Base-by-base conservation (phyloP, 64 coral and sea anemone species). In the Cladopsammia gracilis region DNA sequence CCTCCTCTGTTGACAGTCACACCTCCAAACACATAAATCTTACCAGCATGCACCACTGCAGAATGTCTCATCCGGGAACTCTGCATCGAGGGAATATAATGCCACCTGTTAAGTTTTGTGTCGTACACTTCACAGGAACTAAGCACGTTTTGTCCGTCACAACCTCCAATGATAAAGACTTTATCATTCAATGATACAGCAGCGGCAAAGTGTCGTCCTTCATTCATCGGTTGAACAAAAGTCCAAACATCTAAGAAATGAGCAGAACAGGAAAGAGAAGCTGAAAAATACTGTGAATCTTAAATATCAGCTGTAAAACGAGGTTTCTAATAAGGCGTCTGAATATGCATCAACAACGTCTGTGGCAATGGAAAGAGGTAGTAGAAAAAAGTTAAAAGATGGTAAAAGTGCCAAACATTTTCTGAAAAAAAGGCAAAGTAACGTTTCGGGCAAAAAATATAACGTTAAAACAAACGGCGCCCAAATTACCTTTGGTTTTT, bases 11-110 rank as follows among this genome's bases (percentile, higher is more conserved):
- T 82, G 62, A 25, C 71, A 62, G 7, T 76, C 19, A 86, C 13
- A 20, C 90, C 90, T 9, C 90, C 90, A 67, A 92, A 58, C 1
- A 92, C 71, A 72, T 83, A 92, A 53, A 92, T 23, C 71, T 92
- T 92, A 6, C 70, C 90, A 67, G 6, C 70, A 47, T 78, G 82
- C 71, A 64, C 90, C 25, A 83, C 90, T 11, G 57, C 61, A 6
- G 75, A 82, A 47, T 73, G 57, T 15, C 75, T 85, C 42, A 92
- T 78, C 48, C 90, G 69, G 6, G 90, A 24, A 9, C 43, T 62
- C 42, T 20, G 54, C 82, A 92, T 85, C 23, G 90, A 58, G 3
- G 90, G 13, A 52, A 86, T 85, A 26, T 62, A 11, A 13, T 82
- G 69, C 90, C 90, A 92, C 26, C 53, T 64, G 42, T 92, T 53